A percentile compares a stretch with the other conserved stretches of the same genome.
Evolutionary conservation across 2,797 vertebrate species (phyloP).

Genomic region (Pachyuromys duprasi): DNA sequence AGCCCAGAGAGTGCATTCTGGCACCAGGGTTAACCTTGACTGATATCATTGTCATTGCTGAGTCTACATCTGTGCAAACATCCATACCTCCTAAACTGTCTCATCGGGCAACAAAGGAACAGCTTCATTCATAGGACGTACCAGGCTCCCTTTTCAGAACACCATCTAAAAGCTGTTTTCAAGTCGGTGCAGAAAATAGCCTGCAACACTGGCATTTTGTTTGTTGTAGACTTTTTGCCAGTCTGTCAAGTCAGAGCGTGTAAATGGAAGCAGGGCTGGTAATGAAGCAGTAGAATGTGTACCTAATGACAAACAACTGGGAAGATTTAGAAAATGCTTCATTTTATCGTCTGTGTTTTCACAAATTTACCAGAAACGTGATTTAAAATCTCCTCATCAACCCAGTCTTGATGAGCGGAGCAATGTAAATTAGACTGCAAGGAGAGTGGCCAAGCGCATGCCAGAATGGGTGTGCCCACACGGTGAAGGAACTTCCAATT

Average conservation of each 20-base stretch:
- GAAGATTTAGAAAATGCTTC: conserved; percentile 17
- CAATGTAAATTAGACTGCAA: not conserved
- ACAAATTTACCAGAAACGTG: not conserved
- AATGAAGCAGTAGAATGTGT: not conserved
- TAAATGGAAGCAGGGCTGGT: not conserved
- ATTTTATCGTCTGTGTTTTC: not conserved
- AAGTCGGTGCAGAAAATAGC: not conserved
- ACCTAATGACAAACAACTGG: not conserved
- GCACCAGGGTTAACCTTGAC: not conserved
- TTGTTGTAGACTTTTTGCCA: not conserved
- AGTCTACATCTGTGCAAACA: not conserved
- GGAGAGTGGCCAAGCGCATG: not conserved
- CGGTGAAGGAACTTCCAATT: not conserved
- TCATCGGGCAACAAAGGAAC: not conserved
- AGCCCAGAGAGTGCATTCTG: not conserved
- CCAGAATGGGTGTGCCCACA: not conserved
- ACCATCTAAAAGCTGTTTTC: not conserved
- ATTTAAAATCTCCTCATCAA: not conserved
- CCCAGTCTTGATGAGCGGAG: conserved; percentile 1
- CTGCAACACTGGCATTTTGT: not conserved
- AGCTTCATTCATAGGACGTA: not conserved
- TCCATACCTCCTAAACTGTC: not conserved
- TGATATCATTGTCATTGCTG: not conserved
- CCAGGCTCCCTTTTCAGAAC: not conserved
- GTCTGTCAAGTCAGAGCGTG: not conserved